phyloP scores from a whole-genome alignment of 2,113 vertebrate species.

The Crotalus horridus region DNA sequence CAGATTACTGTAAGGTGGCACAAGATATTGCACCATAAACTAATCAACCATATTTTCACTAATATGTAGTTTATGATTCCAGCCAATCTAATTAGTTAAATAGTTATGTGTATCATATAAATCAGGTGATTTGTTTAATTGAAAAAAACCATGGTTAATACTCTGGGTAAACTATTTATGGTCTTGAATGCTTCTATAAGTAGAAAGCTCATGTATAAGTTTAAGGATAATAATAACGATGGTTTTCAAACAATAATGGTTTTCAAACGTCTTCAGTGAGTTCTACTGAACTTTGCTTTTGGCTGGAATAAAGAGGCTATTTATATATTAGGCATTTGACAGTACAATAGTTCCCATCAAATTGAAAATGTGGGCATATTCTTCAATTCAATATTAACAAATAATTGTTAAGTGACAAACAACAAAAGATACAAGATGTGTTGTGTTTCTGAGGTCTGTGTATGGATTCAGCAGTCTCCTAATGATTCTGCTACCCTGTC shows the following conservation, averaged over 20 bases:
- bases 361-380: not conserved
- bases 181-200: not conserved
- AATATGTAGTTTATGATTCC: not conserved
- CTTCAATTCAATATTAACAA: not conserved
- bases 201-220: not conserved
- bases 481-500: not conserved
- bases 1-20: not conserved
- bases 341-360: not conserved
- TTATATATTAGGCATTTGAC: not conserved
- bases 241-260: not conserved
- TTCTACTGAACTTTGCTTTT: not conserved
- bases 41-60: not conserved
- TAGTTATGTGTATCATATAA: not conserved
- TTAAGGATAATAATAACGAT: not conserved
- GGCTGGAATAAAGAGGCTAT: not conserved
- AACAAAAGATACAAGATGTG: not conserved
- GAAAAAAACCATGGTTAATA: not conserved
- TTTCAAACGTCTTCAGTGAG: not conserved
- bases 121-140: not conserved
- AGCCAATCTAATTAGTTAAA: not conserved
- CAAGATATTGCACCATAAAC: not conserved
- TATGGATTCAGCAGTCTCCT: not conserved
- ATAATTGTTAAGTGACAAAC: not conserved
- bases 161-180: not conserved
- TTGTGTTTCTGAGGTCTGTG: not conserved